Evolutionary conservation across 2,113 vertebrate species (phyloP).

Genomic region (Columba janthina): DNA sequence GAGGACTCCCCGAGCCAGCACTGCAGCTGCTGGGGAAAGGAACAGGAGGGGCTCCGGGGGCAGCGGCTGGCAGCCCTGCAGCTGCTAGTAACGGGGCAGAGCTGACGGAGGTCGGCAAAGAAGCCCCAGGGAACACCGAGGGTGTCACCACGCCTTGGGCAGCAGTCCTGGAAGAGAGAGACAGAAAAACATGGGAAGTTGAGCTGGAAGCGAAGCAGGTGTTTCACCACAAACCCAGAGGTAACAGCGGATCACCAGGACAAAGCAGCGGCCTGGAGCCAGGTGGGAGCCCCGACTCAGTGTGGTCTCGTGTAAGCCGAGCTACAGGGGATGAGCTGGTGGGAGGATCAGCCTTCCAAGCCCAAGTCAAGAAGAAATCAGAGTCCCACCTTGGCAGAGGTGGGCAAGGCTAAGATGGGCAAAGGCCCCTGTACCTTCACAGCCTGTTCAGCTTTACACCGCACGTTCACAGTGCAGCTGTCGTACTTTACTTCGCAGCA

Average conservation of each 20-base stretch:
- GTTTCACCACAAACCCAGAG: background rate
- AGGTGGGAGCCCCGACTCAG: background rate
- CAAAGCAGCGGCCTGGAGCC: background rate
- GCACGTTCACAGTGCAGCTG: background rate
- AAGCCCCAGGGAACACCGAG: slow-evolving; percentile 46
- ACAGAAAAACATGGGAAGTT: background rate
- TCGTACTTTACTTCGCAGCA: background rate
- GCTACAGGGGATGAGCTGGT: background rate
- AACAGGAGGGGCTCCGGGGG: slow-evolving; percentile 54
- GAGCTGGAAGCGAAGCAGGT: background rate
- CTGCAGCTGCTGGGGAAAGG: slow-evolving; percentile 56
- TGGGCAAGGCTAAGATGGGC: background rate
- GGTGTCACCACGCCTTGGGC: slow-evolving; percentile 35
- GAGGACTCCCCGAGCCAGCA: slow-evolving; percentile 76
- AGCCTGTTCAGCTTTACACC: background rate
- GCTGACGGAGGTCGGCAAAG: slow-evolving; percentile 25
- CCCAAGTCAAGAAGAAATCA: background rate
- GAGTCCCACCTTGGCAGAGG: background rate
- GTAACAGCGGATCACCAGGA: background rate
- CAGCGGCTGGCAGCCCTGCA: background rate
- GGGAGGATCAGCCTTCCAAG: background rate
- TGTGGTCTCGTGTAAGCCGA: rapidly evolving
- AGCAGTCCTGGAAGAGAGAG: slow-evolving; percentile 64
- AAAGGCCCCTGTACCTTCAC: background rate
- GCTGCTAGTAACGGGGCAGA: slow-evolving; percentile 26